Evolutionary conservation across 2,888 invertebrate species (phyloP), one percentile per base, ranked within the genome.

Genomic region (Hofmannophila pseudospretella): DNA sequence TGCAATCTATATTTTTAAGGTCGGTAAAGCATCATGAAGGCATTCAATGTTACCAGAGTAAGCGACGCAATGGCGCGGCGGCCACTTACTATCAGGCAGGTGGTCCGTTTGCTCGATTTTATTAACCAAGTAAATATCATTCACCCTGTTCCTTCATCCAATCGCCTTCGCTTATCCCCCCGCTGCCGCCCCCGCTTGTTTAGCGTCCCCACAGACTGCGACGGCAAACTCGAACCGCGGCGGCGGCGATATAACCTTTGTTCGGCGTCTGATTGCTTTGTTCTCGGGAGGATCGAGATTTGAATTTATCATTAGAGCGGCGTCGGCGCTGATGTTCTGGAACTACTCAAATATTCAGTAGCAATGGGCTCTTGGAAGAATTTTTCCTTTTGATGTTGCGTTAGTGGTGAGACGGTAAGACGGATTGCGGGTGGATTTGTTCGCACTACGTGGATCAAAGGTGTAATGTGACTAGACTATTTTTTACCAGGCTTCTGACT

Each of bases 261-360:
- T 72, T 62, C 69, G 61, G 57, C 65, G 67, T 66, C 73, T 79
- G 81, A 82, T 82, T 81, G 81, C 81, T 72, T 75, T 70, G 74
- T 72, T 73, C 79, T 68, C 78, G 16, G 42, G 63, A 63, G 76
- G 58, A 58, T 66, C 54, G 60, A 64, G 73, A 81, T 80, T 81
- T 81, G 80, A 82, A 81, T 84, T 78, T 84, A 81, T 79, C 79
- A 79, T 79, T 78, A 77, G 71, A 67, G 58, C 58, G 62, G 20
- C 20, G 54, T 63, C 62, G 59, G 52, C 50, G 59, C 62, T 67
- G 65, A 67, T 67, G 68, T 57, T 65, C 70, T 64, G 49, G 54
- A 45, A 48, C 53, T 31, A 51, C 64, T 79, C 62, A 76, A 80
- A 78, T 78, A 80, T 81, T 79, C 77, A 79, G 61, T 59, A 58